Evolutionary conservation across 2,888 invertebrate species (phyloP).

Genomic region (Pyrocoelia pectoralis): DNA sequence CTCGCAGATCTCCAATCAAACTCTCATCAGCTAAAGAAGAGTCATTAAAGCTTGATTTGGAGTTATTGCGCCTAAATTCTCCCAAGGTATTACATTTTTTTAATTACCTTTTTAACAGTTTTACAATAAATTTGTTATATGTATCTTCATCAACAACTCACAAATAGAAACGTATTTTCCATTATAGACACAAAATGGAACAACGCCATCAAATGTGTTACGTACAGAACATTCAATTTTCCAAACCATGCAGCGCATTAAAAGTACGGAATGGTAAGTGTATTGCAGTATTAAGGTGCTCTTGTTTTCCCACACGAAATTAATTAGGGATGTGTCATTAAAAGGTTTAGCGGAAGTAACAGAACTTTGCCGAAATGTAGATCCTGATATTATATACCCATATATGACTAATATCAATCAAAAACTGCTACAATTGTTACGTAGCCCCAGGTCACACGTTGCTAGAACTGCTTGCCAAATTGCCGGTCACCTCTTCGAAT

Average conservation of each 20-base stretch:
- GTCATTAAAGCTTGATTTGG: too few species aligned
- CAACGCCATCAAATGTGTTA: background rate
- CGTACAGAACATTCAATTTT: background rate
- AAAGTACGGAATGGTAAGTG: slow-evolving; percentile 50
- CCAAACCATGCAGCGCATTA: slow-evolving; percentile 45
- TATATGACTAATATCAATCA: slow-evolving; percentile 58
- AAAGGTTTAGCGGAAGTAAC: slow-evolving; percentile 56
- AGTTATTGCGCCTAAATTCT: too few species aligned
- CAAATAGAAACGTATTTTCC: too few species aligned
- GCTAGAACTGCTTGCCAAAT: slow-evolving; percentile 59
- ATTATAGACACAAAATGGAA: background rate
- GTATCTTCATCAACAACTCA: too few species aligned
- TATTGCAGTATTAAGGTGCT: slow-evolving; percentile 9
- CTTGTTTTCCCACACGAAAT: background rate
- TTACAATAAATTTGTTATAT: too few species aligned
- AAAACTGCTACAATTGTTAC: slow-evolving; percentile 55
- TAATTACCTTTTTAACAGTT: too few species aligned
- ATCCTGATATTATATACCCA: slow-evolving; percentile 48
- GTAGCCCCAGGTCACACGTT: slow-evolving; percentile 58
- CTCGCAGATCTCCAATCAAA: too few species aligned
- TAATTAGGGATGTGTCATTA: slow-evolving; percentile 50
- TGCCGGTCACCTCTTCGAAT: slow-evolving; percentile 57
- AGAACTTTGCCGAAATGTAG: slow-evolving; percentile 49
- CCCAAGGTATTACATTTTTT: too few species aligned
- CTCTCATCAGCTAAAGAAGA: too few species aligned